Conservation (phyloP, 2,797 vertebrate species). For the Labroides dimidiatus region DNA sequence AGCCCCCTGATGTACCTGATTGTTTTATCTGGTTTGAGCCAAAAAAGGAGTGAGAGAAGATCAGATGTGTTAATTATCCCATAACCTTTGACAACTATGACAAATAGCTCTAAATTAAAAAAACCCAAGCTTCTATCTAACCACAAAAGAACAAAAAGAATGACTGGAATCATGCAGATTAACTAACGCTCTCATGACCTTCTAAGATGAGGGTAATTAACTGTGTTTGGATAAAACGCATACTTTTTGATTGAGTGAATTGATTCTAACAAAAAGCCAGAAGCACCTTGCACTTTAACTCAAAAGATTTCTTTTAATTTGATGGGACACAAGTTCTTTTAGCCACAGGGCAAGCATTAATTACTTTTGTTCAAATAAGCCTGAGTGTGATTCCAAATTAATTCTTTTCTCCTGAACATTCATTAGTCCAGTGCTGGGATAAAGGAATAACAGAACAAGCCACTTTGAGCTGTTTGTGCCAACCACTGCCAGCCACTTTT, state of each 20-base stretch:
- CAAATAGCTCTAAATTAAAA: not conserved
- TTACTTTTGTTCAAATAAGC: conserved; percentile 46
- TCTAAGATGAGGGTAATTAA: conserved; percentile 17
- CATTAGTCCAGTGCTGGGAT: conserved; percentile 37
- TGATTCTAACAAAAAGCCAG: conserved; percentile 15
- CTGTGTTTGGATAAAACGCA: conserved; percentile 15
- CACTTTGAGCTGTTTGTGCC: conserved; percentile 24
- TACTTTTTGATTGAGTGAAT: conserved; percentile 29
- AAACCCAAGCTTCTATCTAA: not conserved
- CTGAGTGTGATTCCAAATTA: conserved; percentile 20
- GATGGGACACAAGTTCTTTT: conserved; percentile 19
- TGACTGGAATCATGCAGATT: not conserved
- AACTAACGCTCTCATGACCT: not conserved
- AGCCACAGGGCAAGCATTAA: conserved; percentile 38
- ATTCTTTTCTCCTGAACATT: conserved; percentile 12
- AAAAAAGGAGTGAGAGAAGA: not conserved
- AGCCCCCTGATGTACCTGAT: not conserved
- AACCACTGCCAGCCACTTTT: conserved; percentile 32
- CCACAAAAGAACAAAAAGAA: no score
- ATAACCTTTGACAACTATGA: not conserved
- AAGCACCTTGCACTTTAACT: conserved; percentile 32
- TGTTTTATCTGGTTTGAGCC: conserved; percentile 10
- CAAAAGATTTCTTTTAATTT: conserved; percentile 47
- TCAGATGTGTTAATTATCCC: not conserved
- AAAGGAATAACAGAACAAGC: conserved; percentile 31